phyloP scores from a whole-genome alignment of 2,888 invertebrate species.

The Geophilus truncorum region DNA sequence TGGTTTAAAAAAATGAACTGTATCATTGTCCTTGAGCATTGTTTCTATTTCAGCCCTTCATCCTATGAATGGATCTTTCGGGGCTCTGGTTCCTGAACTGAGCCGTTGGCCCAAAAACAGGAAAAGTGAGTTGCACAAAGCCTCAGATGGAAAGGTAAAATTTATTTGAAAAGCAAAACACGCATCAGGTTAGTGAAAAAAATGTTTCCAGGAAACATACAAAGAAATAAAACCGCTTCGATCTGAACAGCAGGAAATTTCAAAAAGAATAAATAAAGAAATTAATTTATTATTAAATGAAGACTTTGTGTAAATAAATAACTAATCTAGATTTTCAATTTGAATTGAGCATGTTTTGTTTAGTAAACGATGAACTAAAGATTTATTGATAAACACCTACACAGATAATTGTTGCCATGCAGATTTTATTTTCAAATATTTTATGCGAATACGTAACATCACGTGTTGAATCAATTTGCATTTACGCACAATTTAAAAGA shows the following conservation, averaged over 20 bases:
- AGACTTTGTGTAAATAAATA: too few species aligned
- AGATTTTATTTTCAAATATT: background rate
- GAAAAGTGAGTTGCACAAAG: conserved; percentile 12
- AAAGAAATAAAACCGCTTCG: background rate
- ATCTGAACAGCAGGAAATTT: background rate
- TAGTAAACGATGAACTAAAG: too few species aligned
- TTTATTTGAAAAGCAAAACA: conserved; percentile 10
- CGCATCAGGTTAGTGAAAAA: background rate
- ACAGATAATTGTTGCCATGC: background rate
- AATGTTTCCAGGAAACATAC: conserved; percentile 5
- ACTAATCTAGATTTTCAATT: too few species aligned
- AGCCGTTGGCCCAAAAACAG: background rate
- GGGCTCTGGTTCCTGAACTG: background rate
- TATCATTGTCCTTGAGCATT: conserved; percentile 1
- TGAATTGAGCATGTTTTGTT: too few species aligned
- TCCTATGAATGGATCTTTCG: background rate
- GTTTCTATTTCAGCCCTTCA: background rate
- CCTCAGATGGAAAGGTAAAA: background rate
- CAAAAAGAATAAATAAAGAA: background rate
- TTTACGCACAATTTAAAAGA: background rate
- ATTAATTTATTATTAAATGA: too few species aligned
- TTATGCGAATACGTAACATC: too few species aligned
- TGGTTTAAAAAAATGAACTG: background rate
- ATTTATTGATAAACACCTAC: background rate
- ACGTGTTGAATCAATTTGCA: too few species aligned